Evolutionary conservation across 2,888 invertebrate species (phyloP).

Genomic region (Ariolimax columbianus): DNA sequence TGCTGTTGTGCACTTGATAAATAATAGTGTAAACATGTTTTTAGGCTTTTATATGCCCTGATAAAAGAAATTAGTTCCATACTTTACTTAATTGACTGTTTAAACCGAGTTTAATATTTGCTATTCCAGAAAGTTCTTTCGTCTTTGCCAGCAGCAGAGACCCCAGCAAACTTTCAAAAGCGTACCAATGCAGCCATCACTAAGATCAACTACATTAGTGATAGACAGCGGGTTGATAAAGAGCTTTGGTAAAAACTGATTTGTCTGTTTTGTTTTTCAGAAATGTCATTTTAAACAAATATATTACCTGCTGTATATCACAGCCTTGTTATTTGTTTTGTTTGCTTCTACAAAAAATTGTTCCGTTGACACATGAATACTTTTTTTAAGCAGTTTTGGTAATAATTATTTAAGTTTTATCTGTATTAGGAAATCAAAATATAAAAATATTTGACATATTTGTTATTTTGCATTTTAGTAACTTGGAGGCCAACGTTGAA

Average conservation of each 20-base stretch:
- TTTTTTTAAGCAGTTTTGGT: no score
- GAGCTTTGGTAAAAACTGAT: conserved; percentile 84
- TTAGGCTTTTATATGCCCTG: no score
- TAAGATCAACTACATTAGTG: conserved; percentile 93
- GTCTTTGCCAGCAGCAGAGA: conserved; percentile 74
- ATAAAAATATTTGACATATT: background rate
- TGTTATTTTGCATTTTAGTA: conserved; percentile 80
- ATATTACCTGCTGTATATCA: background rate
- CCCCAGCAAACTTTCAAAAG: conserved; percentile 79
- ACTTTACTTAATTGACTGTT: background rate
- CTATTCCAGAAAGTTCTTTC: conserved; percentile 72
- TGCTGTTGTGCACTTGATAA: background rate
- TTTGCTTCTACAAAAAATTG: no score
- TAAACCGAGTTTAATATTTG: background rate
- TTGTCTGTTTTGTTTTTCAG: background rate
- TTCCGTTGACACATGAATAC: no score
- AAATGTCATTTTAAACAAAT: background rate
- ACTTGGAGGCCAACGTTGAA: conserved; percentile 96
- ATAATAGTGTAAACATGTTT: no score
- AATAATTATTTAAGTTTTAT: no score
- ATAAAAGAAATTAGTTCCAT: background rate
- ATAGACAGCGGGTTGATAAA: conserved; percentile 92
- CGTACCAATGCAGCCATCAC: conserved; percentile 85
- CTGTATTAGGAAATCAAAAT: background rate
- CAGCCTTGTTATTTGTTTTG: background rate